Conservation (phyloP, 2,797 vertebrate genomes). For the Syncerus caffer region DNA sequence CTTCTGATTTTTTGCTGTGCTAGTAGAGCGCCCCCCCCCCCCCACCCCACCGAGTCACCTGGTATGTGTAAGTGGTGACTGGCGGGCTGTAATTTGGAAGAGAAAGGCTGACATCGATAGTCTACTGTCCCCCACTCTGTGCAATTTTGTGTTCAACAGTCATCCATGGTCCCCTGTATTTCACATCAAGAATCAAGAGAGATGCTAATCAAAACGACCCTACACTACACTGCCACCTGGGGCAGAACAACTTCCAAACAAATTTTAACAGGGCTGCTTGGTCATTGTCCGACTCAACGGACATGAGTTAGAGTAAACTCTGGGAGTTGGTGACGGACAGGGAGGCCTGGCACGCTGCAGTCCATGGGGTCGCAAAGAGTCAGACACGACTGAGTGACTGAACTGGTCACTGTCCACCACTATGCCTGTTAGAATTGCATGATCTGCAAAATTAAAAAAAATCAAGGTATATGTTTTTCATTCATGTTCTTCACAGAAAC, state of each 20-base stretch:
- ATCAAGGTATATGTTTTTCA: neutral
- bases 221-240: neutral
- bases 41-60: neutral
- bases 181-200: neutral
- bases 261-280: neutral
- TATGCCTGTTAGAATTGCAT: neutral
- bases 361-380: neutral
- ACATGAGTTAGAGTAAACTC: neutral
- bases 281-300: neutral
- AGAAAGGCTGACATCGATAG: neutral
- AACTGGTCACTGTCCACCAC: neutral
- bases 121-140: neutral
- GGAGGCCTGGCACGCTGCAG: neutral
- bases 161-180: neutral
- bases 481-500: neutral
- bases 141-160: neutral
- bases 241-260: neutral
- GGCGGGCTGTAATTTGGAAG: neutral
- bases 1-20: neutral
- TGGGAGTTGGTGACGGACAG: neutral
- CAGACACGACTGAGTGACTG: neutral
- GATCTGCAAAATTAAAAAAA: neutral
- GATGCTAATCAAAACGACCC: neutral
- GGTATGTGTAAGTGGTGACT: neutral
- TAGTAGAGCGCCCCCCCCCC: neutral